Evolutionary conservation across 2,113 vertebrate species (phyloP), one percentile per base, ranked within the genome.

Genomic region (Cariama cristata): DNA sequence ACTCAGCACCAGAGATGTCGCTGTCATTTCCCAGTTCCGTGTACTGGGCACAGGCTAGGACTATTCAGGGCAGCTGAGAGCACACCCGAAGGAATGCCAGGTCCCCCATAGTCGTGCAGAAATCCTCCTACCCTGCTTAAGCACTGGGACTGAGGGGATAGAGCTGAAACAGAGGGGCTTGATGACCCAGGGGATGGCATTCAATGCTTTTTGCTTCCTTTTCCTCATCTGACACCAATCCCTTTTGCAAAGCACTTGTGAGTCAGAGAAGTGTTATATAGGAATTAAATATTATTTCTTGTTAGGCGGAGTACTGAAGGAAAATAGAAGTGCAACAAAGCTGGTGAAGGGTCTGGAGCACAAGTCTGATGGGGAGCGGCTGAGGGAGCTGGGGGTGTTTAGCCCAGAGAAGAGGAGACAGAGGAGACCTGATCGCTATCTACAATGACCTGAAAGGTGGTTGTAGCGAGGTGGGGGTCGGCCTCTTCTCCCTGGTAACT

Each of bases 1-100:
- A 55, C 23, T 33, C 30, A 55, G 30, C 20, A n/a, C 0, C 0
- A 86, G 4, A 0, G 0, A 9, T 30, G 27, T 77, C 42, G 20
- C 12, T 18, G 12, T 44, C 19, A 18, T 71, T 88, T 92, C 32
- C 7, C 13, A 20, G 14, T 77, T 79, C 32, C 47, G 3, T 4
- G 6, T 38, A 17, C 12, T 38, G 7, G 21, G 6, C 23, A 72
- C 21, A 59, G 49, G 27, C 20, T 71, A 20, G 15, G 28, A 22
- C 18, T 71, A 14, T 30, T 60, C 50, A 59, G 33, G 21, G 11
- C 16, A 89, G 52, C 23, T 17, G 2, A 55, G 83, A 91, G 38
- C 5, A 47, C 15, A 10, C 4, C 38, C 67, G 42, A 71, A 77
- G 71, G 38, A 86, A 14, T 24, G 80, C 4, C 24, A 63, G 32